These are phyloP conservation scores for Enteromius anoplus DNA, from an alignment of 2,797 vertebrate species.

Conservation along the genomic window DNA sequence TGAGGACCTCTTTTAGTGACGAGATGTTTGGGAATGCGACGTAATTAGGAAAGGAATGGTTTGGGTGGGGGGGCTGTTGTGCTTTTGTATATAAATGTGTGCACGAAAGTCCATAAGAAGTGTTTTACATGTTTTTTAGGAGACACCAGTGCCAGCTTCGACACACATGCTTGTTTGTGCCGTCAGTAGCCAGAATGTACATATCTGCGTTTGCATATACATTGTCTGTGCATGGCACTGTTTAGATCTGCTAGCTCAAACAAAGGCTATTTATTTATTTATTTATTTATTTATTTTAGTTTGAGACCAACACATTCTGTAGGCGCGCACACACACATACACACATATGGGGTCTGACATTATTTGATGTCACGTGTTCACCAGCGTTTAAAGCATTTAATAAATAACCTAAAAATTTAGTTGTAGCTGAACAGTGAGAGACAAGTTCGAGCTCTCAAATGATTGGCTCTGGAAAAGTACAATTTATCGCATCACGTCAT, in stretches of 20 bases:
- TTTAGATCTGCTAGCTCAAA: constrained; percentile 62
- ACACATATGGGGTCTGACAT: constrained; percentile 20
- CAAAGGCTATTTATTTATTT: constrained; percentile 50
- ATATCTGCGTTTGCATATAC: constrained; percentile 68
- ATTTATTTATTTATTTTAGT: constrained; percentile 2
- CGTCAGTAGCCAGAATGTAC: constrained; percentile 69
- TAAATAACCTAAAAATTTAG: constrained; percentile 31
- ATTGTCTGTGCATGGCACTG: constrained; percentile 62
- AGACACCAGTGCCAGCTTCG: constrained; percentile 55
- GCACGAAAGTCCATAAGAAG: constrained; percentile 52
- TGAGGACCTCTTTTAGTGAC: constrained; percentile 42
- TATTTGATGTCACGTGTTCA: constrained; percentile 49
- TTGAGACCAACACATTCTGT: constrained; percentile 28
- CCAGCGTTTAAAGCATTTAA: constrained; percentile 57
- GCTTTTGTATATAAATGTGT: constrained; percentile 35
- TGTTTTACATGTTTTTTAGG: constrained; percentile 60
- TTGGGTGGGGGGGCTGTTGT: constrained; percentile 2
- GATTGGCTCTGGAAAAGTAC: constrained; percentile 8
- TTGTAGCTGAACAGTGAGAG: constrained; percentile 1
- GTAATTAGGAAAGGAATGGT: neutral
- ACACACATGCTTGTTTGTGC: constrained; percentile 55
- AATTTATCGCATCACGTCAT: neutral
- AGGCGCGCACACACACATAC: constrained; percentile 45
- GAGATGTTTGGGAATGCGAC: neutral
- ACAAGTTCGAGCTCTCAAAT: constrained; percentile 4